Evolutionary conservation across 1,140 invertebrate species (phyloP).

Genomic region (Nylanderia fulva): DNA sequence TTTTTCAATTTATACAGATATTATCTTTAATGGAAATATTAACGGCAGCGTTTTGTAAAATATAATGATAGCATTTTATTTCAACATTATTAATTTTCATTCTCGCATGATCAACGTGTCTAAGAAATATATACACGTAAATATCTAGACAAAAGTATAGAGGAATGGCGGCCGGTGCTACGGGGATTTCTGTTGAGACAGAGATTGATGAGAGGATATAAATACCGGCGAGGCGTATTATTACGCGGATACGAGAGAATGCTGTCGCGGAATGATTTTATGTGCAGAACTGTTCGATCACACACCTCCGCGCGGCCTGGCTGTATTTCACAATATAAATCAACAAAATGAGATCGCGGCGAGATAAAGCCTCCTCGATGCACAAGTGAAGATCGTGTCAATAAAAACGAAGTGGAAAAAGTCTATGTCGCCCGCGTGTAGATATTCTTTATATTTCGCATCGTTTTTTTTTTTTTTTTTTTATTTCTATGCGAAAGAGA

Average conservation of each 20-base stretch:
- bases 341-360: constrained; percentile 29
- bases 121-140: constrained; percentile 4
- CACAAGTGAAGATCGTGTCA: constrained; percentile 15
- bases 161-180: neutral
- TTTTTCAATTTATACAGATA: neutral
- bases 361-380: constrained; percentile 9
- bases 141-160: constrained; percentile 34
- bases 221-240: constrained; percentile 49
- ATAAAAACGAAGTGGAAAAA: neutral
- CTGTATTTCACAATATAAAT: constrained; percentile 31
- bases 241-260: constrained; percentile 41
- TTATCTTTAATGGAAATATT: neutral
- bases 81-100: constrained; percentile 16
- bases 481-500: neutral
- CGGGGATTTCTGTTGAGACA: constrained; percentile 35
- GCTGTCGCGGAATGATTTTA: constrained; percentile 45
- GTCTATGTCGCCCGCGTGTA: neutral
- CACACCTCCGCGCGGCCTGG: neutral
- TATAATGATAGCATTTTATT: neutral
- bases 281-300: constrained; percentile 52
- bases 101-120: constrained; percentile 2
- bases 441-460: constrained; percentile 3
- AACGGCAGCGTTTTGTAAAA: neutral
- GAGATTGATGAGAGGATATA: constrained; percentile 58
- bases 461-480: too few species aligned